Evolutionary conservation across 2,888 invertebrate genomes (phyloP), one percentile per base, ranked within the genome.

Genomic region (Brenthis hecate): DNA sequence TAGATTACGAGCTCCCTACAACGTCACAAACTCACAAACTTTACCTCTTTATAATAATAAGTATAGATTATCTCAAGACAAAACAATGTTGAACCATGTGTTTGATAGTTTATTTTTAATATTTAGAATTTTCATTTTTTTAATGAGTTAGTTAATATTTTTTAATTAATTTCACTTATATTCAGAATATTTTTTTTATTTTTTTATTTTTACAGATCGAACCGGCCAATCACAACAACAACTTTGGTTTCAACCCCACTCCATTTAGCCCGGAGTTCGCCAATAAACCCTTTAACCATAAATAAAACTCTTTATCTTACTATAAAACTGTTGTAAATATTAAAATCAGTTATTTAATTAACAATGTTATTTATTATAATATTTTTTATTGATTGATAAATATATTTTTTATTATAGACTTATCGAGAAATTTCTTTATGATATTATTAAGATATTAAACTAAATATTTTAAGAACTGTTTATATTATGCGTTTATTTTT

Each of bases 211-310:
- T 53, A 19, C 55, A 56, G 23, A 66, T 71, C n/a, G 55, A 71
- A 0, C 73, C 86, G 28, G 80, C 92, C 0, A 83, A 75, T 55
- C 90, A 90, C 76, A 75, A 76, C 71, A 92, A 92, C 75, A 85
- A 85, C 75, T 92, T 92, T 73, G 86, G 85, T 0, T 90, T 90
- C 79, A 84, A 86, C 72, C 36, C 83, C 3, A 83, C 81, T 6
- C 89, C 91, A 0, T 91, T 90, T 75, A 86, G 78, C 43, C 74
- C 83, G 1, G 82, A 84, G 36, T 90, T 90, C 66, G 80, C 77
- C 13, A 85, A 85, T 76, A 81, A 73, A 36, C 80, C 80, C 48
- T 77, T 80, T 68, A 72, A 77, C 54, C 75, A 73, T 70, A 74
- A 73, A 66, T 65, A 60, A 53, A 23, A 51, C 5, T 16, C 23